These are phyloP conservation scores for Malurus alboscapulatus DNA, from an alignment of 2,113 vertebrate species.

Conservation along the genomic window DNA sequence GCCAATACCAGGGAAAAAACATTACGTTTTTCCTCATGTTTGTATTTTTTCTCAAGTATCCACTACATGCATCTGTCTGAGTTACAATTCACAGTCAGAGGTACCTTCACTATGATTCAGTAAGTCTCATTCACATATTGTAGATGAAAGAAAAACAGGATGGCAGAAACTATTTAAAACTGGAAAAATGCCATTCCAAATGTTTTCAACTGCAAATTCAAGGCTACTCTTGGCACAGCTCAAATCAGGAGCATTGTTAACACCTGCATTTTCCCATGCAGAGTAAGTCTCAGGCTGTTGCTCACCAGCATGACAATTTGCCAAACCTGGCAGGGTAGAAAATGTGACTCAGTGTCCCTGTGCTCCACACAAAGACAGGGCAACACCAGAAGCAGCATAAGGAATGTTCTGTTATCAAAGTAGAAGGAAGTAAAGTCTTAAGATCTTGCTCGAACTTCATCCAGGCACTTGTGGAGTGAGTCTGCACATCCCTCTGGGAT, in stretches of 20 bases:
- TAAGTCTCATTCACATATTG: background rate
- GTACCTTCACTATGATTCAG: background rate
- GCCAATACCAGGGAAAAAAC: background rate
- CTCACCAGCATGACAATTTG: background rate
- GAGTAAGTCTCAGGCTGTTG: background rate
- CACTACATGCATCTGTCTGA: background rate
- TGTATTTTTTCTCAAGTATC: background rate
- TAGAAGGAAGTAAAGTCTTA: background rate
- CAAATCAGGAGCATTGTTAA: background rate
- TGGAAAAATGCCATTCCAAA: background rate
- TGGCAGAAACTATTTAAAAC: background rate
- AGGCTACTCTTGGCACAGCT: background rate
- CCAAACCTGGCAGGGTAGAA: background rate
- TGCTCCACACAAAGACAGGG: background rate
- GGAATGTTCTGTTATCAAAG: background rate
- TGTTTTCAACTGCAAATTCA: background rate
- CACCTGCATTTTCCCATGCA: constrained; percentile 1
- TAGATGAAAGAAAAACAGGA: background rate
- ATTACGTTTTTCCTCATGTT: background rate
- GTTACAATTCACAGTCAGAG: background rate
- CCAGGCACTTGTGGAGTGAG: background rate
- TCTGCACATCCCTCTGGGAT: background rate
- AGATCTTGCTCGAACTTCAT: background rate
- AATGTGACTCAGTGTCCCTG: background rate
- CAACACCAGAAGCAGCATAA: background rate